Percentiles rank a stretch among this genome's conserved stretches.
Evolutionary conservation across 53 echinoderm and acorn worm genomes (phyloP).

Genomic region (Crossaster papposus): DNA sequence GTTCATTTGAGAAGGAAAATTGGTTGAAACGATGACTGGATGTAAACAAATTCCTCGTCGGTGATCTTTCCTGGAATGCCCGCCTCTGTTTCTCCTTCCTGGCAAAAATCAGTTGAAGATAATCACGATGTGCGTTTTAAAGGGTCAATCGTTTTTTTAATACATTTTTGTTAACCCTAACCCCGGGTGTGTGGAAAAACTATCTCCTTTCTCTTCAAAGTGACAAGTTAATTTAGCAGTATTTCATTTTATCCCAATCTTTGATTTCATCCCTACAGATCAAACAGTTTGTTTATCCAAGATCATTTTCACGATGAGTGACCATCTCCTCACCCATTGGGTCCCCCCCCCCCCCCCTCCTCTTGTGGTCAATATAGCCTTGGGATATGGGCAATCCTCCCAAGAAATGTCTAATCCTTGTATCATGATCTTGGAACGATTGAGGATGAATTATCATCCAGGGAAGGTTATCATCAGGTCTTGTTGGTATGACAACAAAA

Average conservation of each 20-base stretch:
- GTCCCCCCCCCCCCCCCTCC: too few relatives aligned
- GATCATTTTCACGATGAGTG: not conserved
- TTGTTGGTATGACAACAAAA: not conserved
- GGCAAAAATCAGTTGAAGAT: not conserved
- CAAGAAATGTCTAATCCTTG: not conserved
- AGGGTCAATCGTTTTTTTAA: too few relatives aligned
- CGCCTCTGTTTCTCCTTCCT: not conserved
- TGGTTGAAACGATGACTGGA: not conserved
- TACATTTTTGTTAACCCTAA: too few relatives aligned
- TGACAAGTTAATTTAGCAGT: too few relatives aligned
- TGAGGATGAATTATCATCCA: not conserved
- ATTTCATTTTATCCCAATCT: not conserved
- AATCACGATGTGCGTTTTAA: too few relatives aligned
- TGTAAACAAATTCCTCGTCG: not conserved
- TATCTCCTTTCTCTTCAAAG: too few relatives aligned
- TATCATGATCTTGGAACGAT: not conserved
- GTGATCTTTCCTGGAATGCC: not conserved
- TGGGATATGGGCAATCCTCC: not conserved
- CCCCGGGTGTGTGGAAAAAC: too few relatives aligned
- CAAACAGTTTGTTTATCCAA: not conserved
- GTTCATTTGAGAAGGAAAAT: not conserved
- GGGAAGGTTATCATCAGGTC: not conserved
- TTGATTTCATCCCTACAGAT: not conserved
- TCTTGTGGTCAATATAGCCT: not conserved
- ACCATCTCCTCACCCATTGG: not conserved